Percentiles rank a stretch among this genome's conserved stretches.
Conservation (phyloP, 2,888 invertebrate genomes). For the Hirtodrosophila trivittata region DNA sequence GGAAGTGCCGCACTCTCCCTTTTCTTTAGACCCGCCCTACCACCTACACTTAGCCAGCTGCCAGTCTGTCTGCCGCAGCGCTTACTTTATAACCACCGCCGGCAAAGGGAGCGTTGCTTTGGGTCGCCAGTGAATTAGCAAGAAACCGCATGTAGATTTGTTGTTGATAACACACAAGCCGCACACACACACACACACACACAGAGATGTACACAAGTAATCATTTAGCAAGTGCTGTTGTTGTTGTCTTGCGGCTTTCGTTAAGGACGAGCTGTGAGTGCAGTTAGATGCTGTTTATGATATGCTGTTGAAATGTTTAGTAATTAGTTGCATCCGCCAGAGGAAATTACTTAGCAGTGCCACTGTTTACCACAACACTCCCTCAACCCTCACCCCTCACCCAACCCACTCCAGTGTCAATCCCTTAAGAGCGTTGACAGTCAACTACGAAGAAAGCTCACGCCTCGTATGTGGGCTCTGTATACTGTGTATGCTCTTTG, state of each 20-base stretch:
- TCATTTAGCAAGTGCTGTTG: slow-evolving; percentile 27
- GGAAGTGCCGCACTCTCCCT: slow-evolving; percentile 46
- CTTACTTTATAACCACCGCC: slow-evolving; percentile 60
- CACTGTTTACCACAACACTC: slow-evolving; percentile 47
- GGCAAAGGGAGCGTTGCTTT: slow-evolving; percentile 22
- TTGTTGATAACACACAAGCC: slow-evolving; percentile 58
- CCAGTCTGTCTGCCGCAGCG: slow-evolving; percentile 38
- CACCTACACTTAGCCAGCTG: slow-evolving; percentile 10
- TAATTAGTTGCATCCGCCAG: slow-evolving; percentile 79
- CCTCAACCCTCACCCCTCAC: not conserved
- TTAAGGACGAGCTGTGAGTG: slow-evolving; percentile 39
- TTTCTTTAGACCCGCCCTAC: not conserved
- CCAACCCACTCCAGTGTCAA: slow-evolving; percentile 4
- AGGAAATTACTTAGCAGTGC: slow-evolving; percentile 71
- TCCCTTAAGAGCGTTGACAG: slow-evolving; percentile 56
- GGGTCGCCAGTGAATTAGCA: slow-evolving; percentile 60
- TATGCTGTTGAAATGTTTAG: slow-evolving; percentile 78
- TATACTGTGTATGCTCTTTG: slow-evolving; percentile 20
- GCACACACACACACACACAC: slow-evolving; percentile 3
- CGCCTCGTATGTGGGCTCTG: slow-evolving; percentile 23
- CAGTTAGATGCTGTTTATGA: slow-evolving; percentile 72
- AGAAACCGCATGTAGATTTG: slow-evolving; percentile 74
- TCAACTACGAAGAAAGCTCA: slow-evolving; percentile 44
- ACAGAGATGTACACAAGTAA: slow-evolving; percentile 2
- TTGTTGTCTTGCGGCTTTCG: slow-evolving; percentile 34